Evolutionary conservation across 2,797 vertebrate species (phyloP).

Genomic region (Coregonus sp.): DNA sequence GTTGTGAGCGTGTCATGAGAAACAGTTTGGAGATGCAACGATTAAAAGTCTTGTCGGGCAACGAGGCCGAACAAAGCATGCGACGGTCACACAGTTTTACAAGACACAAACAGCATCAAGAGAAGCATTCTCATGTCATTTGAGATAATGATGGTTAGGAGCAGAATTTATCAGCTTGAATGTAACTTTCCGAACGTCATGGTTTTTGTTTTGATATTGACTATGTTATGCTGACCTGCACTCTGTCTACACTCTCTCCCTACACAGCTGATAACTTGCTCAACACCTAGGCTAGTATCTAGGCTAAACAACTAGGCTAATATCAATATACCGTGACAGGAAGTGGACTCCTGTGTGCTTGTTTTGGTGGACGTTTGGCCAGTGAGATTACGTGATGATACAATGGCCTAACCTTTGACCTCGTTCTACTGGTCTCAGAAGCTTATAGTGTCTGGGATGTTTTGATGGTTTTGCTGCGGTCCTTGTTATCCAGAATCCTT

Average conservation of each 20-base stretch:
- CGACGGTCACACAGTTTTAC: too few relatives aligned
- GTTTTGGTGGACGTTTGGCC: conserved; percentile 11
- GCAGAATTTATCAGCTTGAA: not conserved
- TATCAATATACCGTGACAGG: not conserved
- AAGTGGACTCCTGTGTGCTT: not conserved
- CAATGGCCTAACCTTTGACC: not conserved
- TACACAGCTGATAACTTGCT: not conserved
- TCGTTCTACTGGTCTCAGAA: not conserved
- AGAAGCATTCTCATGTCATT: too few relatives aligned
- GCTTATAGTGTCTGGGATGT: not conserved
- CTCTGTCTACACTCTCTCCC: not conserved
- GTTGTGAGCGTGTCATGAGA: not conserved
- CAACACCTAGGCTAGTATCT: not conserved
- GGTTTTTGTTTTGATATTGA: too few relatives aligned
- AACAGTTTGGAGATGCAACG: not conserved
- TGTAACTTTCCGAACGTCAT: not conserved
- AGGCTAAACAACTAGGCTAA: not conserved
- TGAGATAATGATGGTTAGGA: not conserved
- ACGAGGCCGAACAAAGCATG: too few relatives aligned
- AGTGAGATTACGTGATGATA: not conserved
- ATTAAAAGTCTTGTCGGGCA: too few relatives aligned
- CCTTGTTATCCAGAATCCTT: too few relatives aligned
- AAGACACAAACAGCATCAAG: too few relatives aligned
- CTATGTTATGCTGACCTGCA: too few relatives aligned
- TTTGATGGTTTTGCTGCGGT: not conserved